Base-by-base conservation (phyloP, 64 coral and sea anemone genomes). In the Actinia tenebrosa region DNA sequence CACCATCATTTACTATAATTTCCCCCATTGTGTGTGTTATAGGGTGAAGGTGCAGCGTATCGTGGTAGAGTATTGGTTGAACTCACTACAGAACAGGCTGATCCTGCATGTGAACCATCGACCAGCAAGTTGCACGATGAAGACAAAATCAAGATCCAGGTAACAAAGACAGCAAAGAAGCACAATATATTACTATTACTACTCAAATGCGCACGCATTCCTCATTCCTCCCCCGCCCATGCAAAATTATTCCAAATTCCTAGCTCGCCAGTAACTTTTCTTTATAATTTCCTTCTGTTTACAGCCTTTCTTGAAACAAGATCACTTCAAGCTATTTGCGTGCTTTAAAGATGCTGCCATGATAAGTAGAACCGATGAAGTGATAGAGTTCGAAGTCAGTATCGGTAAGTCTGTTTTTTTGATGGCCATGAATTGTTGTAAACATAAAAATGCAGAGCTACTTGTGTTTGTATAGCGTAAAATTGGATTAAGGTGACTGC, bases 321-420 rank as follows among this genome's bases (percentile, higher is more conserved):
- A 91, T 64, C 92, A 90, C 66, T 98, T 92, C 90, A 98, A 98
- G 79, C 78, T 98, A 15, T 98, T 95, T 86, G 96, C 93, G 8
- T 98, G 96, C 85, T 98, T 98, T 71, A 89, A 95, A n/a, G 90
- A 98, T 78, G 96, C 96, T 15, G 85, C 91, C 14, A 88, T 98
- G 90, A 89, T 98, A 16, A 60, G 84, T 43, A 86, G 92, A n/a
- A 91, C 84, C 9, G 92, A 94, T 53, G 88, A 58, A 15, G 92
- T 93, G 17, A 87, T 98, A 6, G 96, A 98, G 46, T 98, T 98
- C 90, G 96, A 98, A 95, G 90, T 98, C 71, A 98, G 96, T 86
- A 93, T 98, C 47, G 96, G 96, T 98, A 45, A 87, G 90, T 77
- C 20, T 64, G 7, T 46, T 77, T 22, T 8, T 8, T 50, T 50